These are phyloP conservation scores for Ophion costatus DNA, from an alignment of 2,888 invertebrate species.

Conservation along the genomic window DNA sequence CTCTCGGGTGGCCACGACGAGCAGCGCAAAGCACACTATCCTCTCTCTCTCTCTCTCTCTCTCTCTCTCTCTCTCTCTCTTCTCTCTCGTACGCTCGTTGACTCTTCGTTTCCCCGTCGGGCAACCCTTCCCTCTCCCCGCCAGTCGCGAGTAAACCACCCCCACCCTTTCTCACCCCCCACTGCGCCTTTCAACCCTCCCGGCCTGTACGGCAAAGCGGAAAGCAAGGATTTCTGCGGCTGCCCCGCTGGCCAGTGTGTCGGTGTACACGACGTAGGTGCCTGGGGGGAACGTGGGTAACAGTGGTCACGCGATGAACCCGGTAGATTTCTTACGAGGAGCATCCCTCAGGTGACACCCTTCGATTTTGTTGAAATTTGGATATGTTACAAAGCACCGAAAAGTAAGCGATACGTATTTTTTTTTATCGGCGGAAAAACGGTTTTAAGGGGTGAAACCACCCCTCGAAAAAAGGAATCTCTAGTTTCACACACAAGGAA, in stretches of 20 bases:
- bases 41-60: conserved; percentile 41
- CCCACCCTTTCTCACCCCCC: conserved; percentile 7
- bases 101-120: conserved; percentile 50
- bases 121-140: conserved; percentile 46
- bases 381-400: no score
- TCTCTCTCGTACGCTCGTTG: conserved; percentile 56
- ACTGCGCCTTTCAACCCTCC: conserved; percentile 40
- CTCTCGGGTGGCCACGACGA: conserved; percentile 64
- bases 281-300: not conserved
- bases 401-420: no score
- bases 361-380: no score
- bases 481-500: no score
- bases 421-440: no score
- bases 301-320: conserved; percentile 1
- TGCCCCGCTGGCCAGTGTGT: conserved; percentile 14
- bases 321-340: not conserved
- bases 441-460: no score
- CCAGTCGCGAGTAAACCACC: conserved; percentile 51
- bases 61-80: conserved; percentile 46
- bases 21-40: conserved; percentile 58
- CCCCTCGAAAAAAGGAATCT: no score
- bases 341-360: no score
- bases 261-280: not conserved
- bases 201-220: conserved; percentile 33
- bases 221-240: conserved; percentile 67